Evolutionary conservation across 2,113 vertebrate genomes (phyloP), one percentile per base, ranked within the genome.

Genomic region (Pteropus alecto): DNA sequence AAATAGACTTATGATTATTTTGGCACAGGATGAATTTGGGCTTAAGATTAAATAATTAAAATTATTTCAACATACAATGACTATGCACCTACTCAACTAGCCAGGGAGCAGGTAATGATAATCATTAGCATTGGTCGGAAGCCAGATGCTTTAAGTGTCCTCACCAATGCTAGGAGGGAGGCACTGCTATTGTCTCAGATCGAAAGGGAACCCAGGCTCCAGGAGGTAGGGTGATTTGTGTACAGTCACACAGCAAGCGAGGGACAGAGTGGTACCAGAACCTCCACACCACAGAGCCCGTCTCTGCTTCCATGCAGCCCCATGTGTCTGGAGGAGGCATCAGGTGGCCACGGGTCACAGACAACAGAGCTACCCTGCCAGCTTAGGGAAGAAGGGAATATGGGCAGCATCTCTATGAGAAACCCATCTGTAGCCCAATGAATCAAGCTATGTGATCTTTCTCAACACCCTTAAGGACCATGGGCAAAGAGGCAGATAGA

Each of bases 401-500:
- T 70, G 51, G 70, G 63, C 5, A 58, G 15, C 63, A 67, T 30
- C 46, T 60, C 19, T n/a, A 11, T 26, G 38, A 58, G 33, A 85
- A 86, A 56, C 22, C 33, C 71, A 61, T 22, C 19, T 51, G 43
- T 19, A 65, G 26, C 41, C 35, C 48, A 46, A 12, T 11, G 56
- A 41, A 48, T 35, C 0, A 16, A 92, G 43, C 30, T 18, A 41
- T 38, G 41, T 35, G 56, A 88, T 67, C 58, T 79, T 88, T 98
- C 95, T 90, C 90, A 97, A 95, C 95, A 96, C 93, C 91, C 93
- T 97, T 97, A 83, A 89, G 94, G 90, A 95, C 93, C 65, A 76
- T 90, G 74, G 96, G 83, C 87, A 96, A 98, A 97, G 93, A 46
- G 88, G 95, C 96, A 96, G 81, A 97, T 90, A 97, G 97, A 93